These are phyloP conservation scores for Copsychus sechellarum DNA, from an alignment of 2,113 vertebrate species.

Conservation along the genomic window DNA sequence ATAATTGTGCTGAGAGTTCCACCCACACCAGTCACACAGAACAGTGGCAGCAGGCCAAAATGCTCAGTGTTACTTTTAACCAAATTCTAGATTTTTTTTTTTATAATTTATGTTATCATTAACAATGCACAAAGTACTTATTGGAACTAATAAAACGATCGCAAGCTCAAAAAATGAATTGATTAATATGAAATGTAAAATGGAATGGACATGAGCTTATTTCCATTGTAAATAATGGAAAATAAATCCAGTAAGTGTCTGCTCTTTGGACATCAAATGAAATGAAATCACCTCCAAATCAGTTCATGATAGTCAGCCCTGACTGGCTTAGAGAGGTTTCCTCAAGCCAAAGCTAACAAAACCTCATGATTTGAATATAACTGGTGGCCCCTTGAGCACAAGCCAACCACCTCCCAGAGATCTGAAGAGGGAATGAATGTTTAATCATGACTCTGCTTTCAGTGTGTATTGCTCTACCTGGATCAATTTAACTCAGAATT, in stretches of 20 bases:
- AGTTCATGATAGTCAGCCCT: background rate
- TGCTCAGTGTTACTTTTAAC: background rate
- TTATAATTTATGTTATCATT: slow-evolving; percentile 1
- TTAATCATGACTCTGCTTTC: background rate
- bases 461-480: background rate
- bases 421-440: background rate
- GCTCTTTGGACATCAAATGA: background rate
- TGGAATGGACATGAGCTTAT: slow-evolving; percentile 32
- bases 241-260: background rate
- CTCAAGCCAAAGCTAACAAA: background rate
- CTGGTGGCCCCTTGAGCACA: background rate
- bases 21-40: background rate
- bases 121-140: slow-evolving; percentile 28
- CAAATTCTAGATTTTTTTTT: background rate
- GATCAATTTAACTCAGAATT: background rate
- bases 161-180: slow-evolving; percentile 31
- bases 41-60: background rate
- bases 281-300: background rate
- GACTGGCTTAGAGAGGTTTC: background rate
- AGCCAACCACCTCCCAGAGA: background rate
- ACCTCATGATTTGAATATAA: rapidly evolving
- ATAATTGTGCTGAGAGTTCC: background rate
- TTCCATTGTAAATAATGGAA: slow-evolving; percentile 45
- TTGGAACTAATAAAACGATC: slow-evolving; percentile 50
- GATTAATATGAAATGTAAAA: slow-evolving; percentile 27